Evolutionary conservation across 1,140 invertebrate species (phyloP), one percentile per base, ranked within the genome.

Genomic region (Brachionus koreanus): DNA sequence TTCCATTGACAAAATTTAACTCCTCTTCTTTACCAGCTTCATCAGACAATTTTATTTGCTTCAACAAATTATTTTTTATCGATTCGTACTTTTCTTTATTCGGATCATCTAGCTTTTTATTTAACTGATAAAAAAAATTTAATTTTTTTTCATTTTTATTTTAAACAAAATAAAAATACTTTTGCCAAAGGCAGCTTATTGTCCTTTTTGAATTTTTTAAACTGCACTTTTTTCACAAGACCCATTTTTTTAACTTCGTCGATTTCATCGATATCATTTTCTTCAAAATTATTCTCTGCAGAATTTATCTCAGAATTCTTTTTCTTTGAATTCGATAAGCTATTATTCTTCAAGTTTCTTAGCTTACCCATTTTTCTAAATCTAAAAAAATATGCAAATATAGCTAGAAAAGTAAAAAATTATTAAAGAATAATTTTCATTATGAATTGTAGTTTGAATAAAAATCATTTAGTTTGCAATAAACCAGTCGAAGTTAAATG

Each of bases 51-150:
- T 69, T 69, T 42, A 79, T 79, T 65, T 79, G 76, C 76, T 79
- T 79, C 12, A 79, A 43, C 49, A 79, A 43, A 43, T 63, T 65
- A 29, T n/a, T 79, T 79, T 79, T 79, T 0, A 79, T 79, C 13
- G 49, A 61, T 37, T 79, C 76, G 39, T 46, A 46, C n/a, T 74
- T 74, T 43, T 74, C 39, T 69, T 69, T 69, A 33, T 39, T 69
- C n/a, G 65, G 16, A 42, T 69, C 65, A 33, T 69, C 65, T 39
- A n/a, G 10, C 39, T 69, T 69, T 69, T 69, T n/a, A n/a, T n/a
- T 69, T 16, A 69, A 16, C 63, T 65, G 29, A 29, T 29, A 37
- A 37, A 65, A 65, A 57, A 5, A 19, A 1, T 19, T 57, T 6
- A 57, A 65, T 33, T 33, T n/a, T 35, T 35, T 37, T 65, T 12